Evolutionary conservation across 2,888 invertebrate species (phyloP), one percentile per base, ranked within the genome.

Genomic region (Calameuta pallipes): DNA sequence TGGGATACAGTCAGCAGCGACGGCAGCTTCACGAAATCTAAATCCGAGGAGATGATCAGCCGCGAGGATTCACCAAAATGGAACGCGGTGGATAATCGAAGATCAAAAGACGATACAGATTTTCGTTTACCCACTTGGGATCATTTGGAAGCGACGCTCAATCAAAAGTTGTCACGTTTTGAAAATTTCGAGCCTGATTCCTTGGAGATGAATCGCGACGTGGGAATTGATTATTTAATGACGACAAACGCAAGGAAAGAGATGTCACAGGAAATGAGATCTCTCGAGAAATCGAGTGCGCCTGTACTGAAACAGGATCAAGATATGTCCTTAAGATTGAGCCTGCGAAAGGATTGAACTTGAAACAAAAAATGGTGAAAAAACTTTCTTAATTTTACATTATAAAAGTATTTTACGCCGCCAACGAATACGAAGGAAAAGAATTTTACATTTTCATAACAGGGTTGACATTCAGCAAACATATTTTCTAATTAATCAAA

Each of bases 41-140:
- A 85, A 80, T 86, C 85, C 36, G 85, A 83, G 34, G 87, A 89
- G 84, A 87, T 87, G 87, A 87, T 83, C 82, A 87, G 85, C 81
- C 83, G 85, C 23, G 84, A 88, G 79, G 88, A 88, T 74, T 87
- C 88, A 11, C 87, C 86, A 31, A 84, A 84, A 75, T 87, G 85
- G 85, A 86, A 81, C 74, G 82, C 35, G 73, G 35, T 73, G 69
- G 73, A 71, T 23, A 73, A 73, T 75, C 70, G 70, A 70, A 34
- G 76, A 30, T n/a, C 35, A 34, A 56, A 41, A 33, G 74, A 34
- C 41, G 33, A 33, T 34, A 23, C 68, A 23, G 76, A 79, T 70
- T 73, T 56, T 23, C 69, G 78, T 12, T 70, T 78, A 11, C 78
- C 78, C 12, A 78, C 75, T 68, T 89, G 90, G 90, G 88, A 88